Evolutionary conservation across 2,797 vertebrate species (phyloP).

Genomic region (Passerculus sandwichensis): DNA sequence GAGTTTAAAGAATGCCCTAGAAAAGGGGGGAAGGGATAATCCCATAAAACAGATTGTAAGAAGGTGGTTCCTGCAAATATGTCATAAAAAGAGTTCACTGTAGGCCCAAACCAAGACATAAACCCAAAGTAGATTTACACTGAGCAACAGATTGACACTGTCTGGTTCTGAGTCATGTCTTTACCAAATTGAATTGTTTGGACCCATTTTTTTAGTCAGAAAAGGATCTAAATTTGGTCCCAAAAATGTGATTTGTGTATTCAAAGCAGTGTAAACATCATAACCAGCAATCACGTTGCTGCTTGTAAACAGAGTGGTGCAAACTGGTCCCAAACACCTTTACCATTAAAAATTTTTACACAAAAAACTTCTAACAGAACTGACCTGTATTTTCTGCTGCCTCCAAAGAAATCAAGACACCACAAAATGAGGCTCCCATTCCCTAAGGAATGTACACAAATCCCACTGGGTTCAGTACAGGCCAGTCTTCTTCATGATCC

Average conservation of each 20-base stretch:
- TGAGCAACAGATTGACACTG: background rate
- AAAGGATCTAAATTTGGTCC: background rate
- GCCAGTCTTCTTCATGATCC: constrained; percentile 96
- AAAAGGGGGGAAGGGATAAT: background rate
- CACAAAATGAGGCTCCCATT: background rate
- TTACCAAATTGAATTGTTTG: background rate
- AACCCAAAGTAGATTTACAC: background rate
- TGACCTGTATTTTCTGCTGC: background rate
- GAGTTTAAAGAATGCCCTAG: background rate
- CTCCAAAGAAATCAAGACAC: background rate
- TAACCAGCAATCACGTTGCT: background rate
- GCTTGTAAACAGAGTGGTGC: background rate
- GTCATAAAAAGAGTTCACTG: background rate
- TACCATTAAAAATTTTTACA: background rate
- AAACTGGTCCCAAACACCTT: background rate
- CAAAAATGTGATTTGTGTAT: background rate
- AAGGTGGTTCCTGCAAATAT: background rate
- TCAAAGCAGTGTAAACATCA: background rate
- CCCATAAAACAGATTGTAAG: background rate
- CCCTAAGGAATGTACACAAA: background rate
- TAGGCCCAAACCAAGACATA: background rate
- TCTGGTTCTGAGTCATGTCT: background rate
- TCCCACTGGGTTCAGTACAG: constrained; percentile 81
- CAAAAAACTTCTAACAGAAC: background rate
- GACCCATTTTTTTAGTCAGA: background rate